phyloP scores from a whole-genome alignment of 2,113 vertebrate genomes.

The Asarcornis scutulata region DNA sequence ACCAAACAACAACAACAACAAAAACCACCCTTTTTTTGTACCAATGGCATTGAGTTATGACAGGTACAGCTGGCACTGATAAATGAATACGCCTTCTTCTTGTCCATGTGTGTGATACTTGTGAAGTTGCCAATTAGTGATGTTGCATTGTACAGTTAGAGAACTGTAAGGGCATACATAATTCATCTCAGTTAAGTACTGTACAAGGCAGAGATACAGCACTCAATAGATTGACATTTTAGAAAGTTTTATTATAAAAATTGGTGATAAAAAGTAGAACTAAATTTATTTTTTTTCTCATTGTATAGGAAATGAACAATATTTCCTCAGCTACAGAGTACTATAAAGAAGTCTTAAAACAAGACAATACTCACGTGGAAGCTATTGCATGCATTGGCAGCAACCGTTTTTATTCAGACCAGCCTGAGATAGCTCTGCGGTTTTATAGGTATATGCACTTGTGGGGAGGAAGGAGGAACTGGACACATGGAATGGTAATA shows the following conservation, averaged over 20 bases:
- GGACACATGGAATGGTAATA: neutral
- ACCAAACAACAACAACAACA: neutral
- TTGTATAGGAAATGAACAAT: slow-evolving; percentile 92
- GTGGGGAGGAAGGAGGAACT: neutral
- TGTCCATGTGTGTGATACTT: neutral
- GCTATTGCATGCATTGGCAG: slow-evolving; percentile 97
- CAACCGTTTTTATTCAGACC: slow-evolving; percentile 97
- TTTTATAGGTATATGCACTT: slow-evolving; percentile 88
- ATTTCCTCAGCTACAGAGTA: slow-evolving; percentile 88
- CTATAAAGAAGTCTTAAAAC: slow-evolving; percentile 95
- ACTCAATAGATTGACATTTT: neutral
- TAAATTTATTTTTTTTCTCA: slow-evolving; percentile 27
- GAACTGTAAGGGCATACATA: neutral
- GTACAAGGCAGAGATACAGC: neutral
- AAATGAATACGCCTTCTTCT: neutral
- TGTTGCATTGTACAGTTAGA: neutral
- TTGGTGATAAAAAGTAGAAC: neutral
- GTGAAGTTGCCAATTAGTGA: neutral
- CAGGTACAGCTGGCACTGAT: neutral
- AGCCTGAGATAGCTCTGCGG: slow-evolving; percentile 93
- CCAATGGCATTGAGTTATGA: neutral
- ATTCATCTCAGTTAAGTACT: neutral
- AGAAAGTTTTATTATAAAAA: neutral
- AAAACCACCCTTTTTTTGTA: neutral
- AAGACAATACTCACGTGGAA: slow-evolving; percentile 95